These are phyloP conservation scores for Celastrina argiolus DNA, from an alignment of 2,888 invertebrate genomes.

Conservation along the genomic window DNA sequence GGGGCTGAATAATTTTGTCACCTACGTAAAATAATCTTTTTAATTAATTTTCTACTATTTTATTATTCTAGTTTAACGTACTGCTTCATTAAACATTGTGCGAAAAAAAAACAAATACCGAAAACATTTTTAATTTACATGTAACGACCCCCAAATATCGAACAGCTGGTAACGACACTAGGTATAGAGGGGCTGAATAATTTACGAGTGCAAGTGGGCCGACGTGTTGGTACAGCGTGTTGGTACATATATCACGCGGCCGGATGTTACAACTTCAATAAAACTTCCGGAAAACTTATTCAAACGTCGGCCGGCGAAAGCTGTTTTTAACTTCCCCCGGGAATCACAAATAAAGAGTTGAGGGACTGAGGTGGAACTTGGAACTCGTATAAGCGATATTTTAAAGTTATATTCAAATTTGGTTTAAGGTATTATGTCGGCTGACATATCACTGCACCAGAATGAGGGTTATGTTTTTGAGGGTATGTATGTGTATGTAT, in stretches of 20 bases:
- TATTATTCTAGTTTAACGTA: too few relatives aligned
- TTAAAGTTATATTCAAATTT: constrained; percentile 29
- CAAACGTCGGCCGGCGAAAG: constrained; percentile 57
- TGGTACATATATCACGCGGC: constrained; percentile 67
- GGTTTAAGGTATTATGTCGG: neutral
- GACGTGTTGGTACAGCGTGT: constrained; percentile 53
- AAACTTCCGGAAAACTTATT: constrained; percentile 53
- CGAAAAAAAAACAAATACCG: neutral
- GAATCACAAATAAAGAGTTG: constrained; percentile 71
- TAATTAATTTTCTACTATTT: too few relatives aligned
- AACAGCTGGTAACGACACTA: constrained; percentile 55
- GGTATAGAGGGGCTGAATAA: constrained; percentile 65
- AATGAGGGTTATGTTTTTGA: too few relatives aligned
- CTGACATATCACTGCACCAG: too few relatives aligned
- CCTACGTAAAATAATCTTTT: too few relatives aligned
- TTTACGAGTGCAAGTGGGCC: constrained; percentile 70
- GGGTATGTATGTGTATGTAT: too few relatives aligned
- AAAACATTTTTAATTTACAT: neutral
- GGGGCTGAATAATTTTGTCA: too few relatives aligned
- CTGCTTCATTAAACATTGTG: too few relatives aligned
- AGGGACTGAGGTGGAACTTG: constrained; percentile 53
- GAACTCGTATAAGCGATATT: constrained; percentile 48
- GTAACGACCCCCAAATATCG: constrained; percentile 39
- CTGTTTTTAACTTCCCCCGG: constrained; percentile 73
- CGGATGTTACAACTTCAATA: constrained; percentile 59